These are phyloP conservation scores for Callimico goeldii DNA, from an alignment of 2,797 vertebrate genomes.

Conservation along the genomic window DNA sequence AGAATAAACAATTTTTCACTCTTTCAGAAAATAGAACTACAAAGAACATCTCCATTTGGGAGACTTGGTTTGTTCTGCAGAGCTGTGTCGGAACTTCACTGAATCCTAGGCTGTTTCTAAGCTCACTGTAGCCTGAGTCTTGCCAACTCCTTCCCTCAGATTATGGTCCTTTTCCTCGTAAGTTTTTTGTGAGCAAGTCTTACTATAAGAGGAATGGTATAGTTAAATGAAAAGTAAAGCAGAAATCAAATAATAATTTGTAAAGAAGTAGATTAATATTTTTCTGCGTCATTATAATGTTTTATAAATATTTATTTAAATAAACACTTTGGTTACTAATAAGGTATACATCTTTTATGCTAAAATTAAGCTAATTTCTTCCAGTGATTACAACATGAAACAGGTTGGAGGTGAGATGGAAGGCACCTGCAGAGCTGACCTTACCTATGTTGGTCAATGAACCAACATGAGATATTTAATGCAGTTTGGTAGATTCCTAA, in stretches of 20 bases:
- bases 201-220: not conserved
- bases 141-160: not conserved
- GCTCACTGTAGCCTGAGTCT: not conserved
- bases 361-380: not conserved
- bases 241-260: constrained; percentile 20
- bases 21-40: not conserved
- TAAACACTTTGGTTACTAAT: not conserved
- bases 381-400: not conserved
- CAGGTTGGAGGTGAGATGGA: not conserved
- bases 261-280: not conserved
- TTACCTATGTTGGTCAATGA: not conserved
- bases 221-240: not conserved
- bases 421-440: not conserved
- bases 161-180: not conserved
- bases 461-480: not conserved
- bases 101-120: not conserved
- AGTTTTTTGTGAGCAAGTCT: not conserved
- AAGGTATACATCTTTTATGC: not conserved
- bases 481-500: not conserved
- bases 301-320: constrained; percentile 33
- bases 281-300: not conserved
- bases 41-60: not conserved
- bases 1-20: not conserved
- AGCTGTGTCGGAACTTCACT: not conserved
- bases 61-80: not conserved